Conservation (phyloP, 2,888 invertebrate genomes). For the Ditula angustiorana region DNA sequence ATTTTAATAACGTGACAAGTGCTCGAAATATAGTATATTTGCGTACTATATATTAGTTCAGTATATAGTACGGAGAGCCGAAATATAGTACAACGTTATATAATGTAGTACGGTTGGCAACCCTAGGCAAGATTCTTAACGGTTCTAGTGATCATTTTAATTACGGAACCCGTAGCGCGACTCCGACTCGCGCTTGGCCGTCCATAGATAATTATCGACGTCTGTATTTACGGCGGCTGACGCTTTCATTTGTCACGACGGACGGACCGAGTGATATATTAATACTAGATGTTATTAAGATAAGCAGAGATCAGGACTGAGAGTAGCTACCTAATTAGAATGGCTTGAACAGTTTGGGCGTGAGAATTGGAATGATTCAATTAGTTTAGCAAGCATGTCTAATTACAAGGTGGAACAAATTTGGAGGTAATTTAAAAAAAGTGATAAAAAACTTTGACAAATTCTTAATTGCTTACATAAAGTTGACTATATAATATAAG, state of each 20-base stretch:
- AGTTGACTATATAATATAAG: no score
- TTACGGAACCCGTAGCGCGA: not conserved
- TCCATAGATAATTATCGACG: slow-evolving; percentile 60
- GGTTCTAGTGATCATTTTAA: not conserved
- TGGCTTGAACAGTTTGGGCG: not conserved
- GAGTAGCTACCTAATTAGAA: not conserved
- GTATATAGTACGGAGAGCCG: no score
- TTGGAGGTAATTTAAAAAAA: no score
- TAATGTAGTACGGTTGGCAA: no score
- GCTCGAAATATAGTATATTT: no score
- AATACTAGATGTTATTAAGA: slow-evolving; percentile 65
- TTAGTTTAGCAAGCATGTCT: not conserved
- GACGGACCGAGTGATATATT: slow-evolving; percentile 64
- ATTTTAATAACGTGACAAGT: no score
- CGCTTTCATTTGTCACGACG: slow-evolving; percentile 63
- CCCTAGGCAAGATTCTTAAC: no score
- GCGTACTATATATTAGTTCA: no score
- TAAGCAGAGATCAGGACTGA: slow-evolving; percentile 41
- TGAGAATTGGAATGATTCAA: not conserved
- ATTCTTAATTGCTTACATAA: no score
- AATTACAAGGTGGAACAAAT: no score
- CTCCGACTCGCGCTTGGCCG: slow-evolving; percentile 20
- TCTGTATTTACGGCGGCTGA: slow-evolving; percentile 58
- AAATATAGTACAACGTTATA: not conserved
- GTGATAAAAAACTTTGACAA: no score